phyloP scores from a whole-genome alignment of 2,797 vertebrate genomes.

The Amblyraja radiata region DNA sequence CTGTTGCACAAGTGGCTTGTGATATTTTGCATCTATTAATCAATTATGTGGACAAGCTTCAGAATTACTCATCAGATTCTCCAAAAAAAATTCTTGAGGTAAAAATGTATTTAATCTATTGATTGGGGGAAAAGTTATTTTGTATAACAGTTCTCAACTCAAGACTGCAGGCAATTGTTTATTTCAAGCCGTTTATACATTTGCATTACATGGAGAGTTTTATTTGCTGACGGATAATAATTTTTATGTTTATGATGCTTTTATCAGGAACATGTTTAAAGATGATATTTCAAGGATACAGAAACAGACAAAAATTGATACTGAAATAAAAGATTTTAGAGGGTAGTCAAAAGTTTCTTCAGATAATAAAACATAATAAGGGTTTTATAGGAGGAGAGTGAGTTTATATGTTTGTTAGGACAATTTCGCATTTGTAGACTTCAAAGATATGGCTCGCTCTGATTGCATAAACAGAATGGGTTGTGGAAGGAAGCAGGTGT shows the following conservation, averaged over 20 bases:
- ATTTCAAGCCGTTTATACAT: background rate
- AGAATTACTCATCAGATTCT: slow-evolving; percentile 79
- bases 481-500: background rate
- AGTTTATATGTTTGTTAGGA: background rate
- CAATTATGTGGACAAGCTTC: slow-evolving; percentile 82
- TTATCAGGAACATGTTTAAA: background rate
- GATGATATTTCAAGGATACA: background rate
- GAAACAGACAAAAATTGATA: background rate
- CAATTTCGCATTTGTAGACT: background rate
- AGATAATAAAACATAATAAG: background rate
- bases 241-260: background rate
- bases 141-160: background rate
- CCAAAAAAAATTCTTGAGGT: slow-evolving; percentile 96
- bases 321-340: background rate
- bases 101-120: slow-evolving; percentile 46
- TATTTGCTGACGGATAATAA: background rate
- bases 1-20: slow-evolving; percentile 87
- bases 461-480: background rate
- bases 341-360: background rate
- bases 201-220: background rate
- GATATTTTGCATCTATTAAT: slow-evolving; percentile 90
- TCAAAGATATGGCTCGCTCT: background rate
- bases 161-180: background rate
- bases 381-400: background rate
- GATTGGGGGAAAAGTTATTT: background rate